Conservation (phyloP, 2,888 invertebrate species). For the Phortica magna region DNA sequence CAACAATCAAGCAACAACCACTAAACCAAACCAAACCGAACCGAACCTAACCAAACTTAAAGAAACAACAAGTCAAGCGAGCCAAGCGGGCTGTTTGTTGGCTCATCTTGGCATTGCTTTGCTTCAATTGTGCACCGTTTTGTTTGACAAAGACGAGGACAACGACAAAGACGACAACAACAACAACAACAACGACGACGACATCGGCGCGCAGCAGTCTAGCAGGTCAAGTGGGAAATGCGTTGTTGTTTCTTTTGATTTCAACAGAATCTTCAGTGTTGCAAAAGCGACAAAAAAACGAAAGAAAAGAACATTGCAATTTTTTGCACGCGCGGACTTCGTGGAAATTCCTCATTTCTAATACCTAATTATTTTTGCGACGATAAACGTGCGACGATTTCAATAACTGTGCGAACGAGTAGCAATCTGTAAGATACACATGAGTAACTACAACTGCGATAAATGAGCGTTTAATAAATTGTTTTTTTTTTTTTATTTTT, state of each 20-base stretch:
- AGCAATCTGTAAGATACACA: slow-evolving; percentile 53
- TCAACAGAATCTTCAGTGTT: background rate
- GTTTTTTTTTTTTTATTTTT: slow-evolving; percentile 20
- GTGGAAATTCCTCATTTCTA: slow-evolving; percentile 69
- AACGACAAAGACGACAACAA: slow-evolving; percentile 49
- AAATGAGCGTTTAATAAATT: slow-evolving; percentile 33
- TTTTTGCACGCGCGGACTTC: slow-evolving; percentile 48
- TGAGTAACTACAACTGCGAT: slow-evolving; percentile 35
- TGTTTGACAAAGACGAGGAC: slow-evolving; percentile 60
- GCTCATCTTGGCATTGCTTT: slow-evolving; percentile 44
- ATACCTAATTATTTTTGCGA: slow-evolving; percentile 71
- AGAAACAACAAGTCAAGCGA: background rate
- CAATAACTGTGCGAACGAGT: slow-evolving; percentile 42
- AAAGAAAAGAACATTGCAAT: slow-evolving; percentile 29
- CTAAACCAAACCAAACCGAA: slow-evolving; percentile 24
- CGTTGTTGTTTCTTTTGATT: background rate
- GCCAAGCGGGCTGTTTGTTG: background rate
- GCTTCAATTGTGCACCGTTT: slow-evolving; percentile 63
- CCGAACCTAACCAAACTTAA: background rate
- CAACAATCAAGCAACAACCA: no score
- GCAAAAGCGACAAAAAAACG: background rate
- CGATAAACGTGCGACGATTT: slow-evolving; percentile 63
- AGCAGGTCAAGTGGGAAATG: slow-evolving; percentile 30
- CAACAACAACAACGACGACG: slow-evolving; percentile 20
- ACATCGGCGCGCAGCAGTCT: slow-evolving; percentile 28